Conservation (phyloP, 2,888 invertebrate genomes). For the Nyleta sp. region DNA sequence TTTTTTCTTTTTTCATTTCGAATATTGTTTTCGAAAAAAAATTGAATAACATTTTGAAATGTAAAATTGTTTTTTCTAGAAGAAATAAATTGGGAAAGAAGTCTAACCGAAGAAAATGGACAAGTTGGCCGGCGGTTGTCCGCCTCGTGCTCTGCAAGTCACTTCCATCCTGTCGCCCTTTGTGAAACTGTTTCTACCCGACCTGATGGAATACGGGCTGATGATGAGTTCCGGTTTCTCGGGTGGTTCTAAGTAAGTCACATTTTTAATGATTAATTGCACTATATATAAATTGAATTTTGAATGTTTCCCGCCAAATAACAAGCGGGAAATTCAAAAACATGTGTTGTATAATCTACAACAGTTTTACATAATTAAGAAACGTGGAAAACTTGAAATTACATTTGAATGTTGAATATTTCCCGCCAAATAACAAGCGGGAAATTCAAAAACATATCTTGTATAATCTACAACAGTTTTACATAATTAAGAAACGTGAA, state of each 20-base stretch:
- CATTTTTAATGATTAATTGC: background rate
- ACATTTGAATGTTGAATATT: background rate
- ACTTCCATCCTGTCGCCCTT: constrained; percentile 87
- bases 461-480: no score
- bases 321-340: no score
- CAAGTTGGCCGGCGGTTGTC: constrained; percentile 90
- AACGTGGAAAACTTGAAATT: background rate
- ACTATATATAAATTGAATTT: background rate
- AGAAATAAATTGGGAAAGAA: no score
- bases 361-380: no score
- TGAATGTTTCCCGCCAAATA: background rate
- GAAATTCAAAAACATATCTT: no score
- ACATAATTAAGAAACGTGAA: no score
- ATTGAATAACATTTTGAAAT: no score
- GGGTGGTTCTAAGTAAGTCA: constrained; percentile 82
- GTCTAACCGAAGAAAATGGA: constrained; percentile 87
- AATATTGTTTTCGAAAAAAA: no score
- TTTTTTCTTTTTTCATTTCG: no score
- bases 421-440: background rate
- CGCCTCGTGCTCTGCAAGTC: constrained; percentile 87
- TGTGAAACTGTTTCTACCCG: constrained; percentile 83
- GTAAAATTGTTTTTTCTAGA: no score
- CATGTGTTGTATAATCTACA: no score
- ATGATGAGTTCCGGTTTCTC: constrained; percentile 82
- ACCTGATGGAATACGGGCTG: constrained; percentile 72